Base-by-base conservation (phyloP, 2,888 invertebrate genomes). In the Brachyopa scutellaris region DNA sequence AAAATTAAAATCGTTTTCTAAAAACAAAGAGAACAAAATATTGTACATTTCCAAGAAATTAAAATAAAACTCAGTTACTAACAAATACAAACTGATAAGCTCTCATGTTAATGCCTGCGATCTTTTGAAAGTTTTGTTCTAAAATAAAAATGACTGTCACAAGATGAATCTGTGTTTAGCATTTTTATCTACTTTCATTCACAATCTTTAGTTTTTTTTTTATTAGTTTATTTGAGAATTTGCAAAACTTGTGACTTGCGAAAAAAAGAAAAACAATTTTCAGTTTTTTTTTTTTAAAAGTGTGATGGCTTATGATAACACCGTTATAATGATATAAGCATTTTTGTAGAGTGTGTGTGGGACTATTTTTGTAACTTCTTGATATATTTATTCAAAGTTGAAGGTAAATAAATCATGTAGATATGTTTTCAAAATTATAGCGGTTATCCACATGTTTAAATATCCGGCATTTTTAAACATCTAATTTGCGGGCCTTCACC, bases 141-240 rank as follows among this genome's bases (percentile, higher is more conserved):
- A 26, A 64, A 49, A 26, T 33, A 47, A 8, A 61, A 19, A 17
- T 9, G 2, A 4, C 19, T 19, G n/a, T 5, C 11, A n/a, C 19
- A 0, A 31, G 45, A 61, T 19, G 45, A 40, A 1, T 21, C 23
- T 36, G 17, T 21, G 8, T 21, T 33, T 8, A 47, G 55, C 9
- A n/a, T 7, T 17, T 11, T 19, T 19, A 61, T 13, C 11, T 59
- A 0, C 9, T 33, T 19, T 29, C 29, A 49, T 29, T 49, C 29
- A 15, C 9, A 51, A 51, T 31, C n/a, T 38, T 13, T n/a, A n/a
- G 4, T 40, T 38, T 11, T 13, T 31, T 19, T 5, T 61, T 61
- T 36, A 36, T 51, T 17, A 38, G 29, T 59, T 47, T 57, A 21
- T 6, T 57, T 38, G 19, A 13, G 47, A 36, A 57, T 69, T 36